phyloP scores from a whole-genome alignment of 2,888 invertebrate genomes.

The Pterobdella sp. region DNA sequence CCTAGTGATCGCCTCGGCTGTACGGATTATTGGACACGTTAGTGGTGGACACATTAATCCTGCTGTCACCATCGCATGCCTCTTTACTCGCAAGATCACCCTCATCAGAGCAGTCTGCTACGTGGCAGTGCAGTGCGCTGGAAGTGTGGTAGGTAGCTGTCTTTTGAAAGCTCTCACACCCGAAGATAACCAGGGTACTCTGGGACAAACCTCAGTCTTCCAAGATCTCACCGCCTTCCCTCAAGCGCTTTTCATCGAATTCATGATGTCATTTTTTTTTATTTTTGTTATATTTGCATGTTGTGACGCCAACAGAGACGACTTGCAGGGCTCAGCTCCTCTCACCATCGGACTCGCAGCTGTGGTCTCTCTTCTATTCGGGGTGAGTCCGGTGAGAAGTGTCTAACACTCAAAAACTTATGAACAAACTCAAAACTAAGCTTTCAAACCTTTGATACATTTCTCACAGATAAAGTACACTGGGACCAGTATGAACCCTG shows the following conservation, averaged over 20 bases:
- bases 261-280: slow-evolving; percentile 40
- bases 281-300: slow-evolving; percentile 40
- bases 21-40: slow-evolving; percentile 72
- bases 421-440: too few species aligned
- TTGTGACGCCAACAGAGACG: slow-evolving; percentile 38
- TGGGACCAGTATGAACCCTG: slow-evolving; percentile 86
- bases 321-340: slow-evolving; percentile 39
- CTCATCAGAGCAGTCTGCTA: slow-evolving; percentile 52
- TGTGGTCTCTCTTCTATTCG: slow-evolving; percentile 37
- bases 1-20: slow-evolving; percentile 74
- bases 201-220: slow-evolving; percentile 19
- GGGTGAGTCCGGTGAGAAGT: too few species aligned
- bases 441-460: too few species aligned
- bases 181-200: slow-evolving; percentile 8
- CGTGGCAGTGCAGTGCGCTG: slow-evolving; percentile 70
- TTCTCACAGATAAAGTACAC: slow-evolving; percentile 63
- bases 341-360: slow-evolving; percentile 41
- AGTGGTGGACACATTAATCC: slow-evolving; percentile 88
- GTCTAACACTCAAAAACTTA: too few species aligned
- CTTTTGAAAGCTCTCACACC: slow-evolving; percentile 37
- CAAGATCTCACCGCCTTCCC: slow-evolving; percentile 10
- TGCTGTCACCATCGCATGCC: slow-evolving; percentile 77
- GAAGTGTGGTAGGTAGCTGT: slow-evolving; percentile 59
- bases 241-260: slow-evolving; percentile 39
- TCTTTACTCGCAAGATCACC: slow-evolving; percentile 73